Evolutionary conservation across 2,113 vertebrate genomes (phyloP), one percentile per base, ranked within the genome.

Genomic region (Ageneiosus marmoratus): DNA sequence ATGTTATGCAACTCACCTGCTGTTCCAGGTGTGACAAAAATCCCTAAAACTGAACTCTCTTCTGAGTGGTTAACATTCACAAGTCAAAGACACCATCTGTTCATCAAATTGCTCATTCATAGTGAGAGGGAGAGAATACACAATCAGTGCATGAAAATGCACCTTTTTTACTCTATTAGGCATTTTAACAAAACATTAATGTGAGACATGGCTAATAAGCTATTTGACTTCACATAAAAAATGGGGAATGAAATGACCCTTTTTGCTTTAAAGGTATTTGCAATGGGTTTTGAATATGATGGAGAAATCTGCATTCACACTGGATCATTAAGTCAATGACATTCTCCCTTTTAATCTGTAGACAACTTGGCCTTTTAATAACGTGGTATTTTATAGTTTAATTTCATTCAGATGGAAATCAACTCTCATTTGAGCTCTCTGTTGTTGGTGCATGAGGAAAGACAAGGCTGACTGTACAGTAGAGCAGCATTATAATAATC

Each of bases 11-110:
- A 41, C 48, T 27, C 58, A 41, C n/a, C 69, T 65, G 75, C 37
- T 46, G 16, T 51, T 82, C 67, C 80, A 86, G 80, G 79, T 86
- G 76, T 74, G 77, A 80, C 13, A 86, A 78, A 79, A 13, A 34
- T 13, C 53, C 7, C 69, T 77, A 70, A 62, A 65, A 63, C 60
- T 65, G 32, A 74, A 72, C 48, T 29, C 24, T 72, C 13, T 77
- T 77, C 32, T 73, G 51, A 86, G 72, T 72, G 56, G 46, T 55
- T 79, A 67, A 79, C 63, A 77, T 73, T 82, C 74, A 79, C 9
- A 7, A 82, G 67, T 69, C 60, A 44, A 46, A 76, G 16, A 53
- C 29, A 81, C 79, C 70, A 69, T 85, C 83, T 85, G 83, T 81
- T 85, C 70, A 85, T 85, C 60, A 81, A 48, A 77, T 70, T 37